These are phyloP conservation scores for Capricornis sumatraensis DNA, from an alignment of 2,113 vertebrate genomes.

Conservation along the genomic window DNA sequence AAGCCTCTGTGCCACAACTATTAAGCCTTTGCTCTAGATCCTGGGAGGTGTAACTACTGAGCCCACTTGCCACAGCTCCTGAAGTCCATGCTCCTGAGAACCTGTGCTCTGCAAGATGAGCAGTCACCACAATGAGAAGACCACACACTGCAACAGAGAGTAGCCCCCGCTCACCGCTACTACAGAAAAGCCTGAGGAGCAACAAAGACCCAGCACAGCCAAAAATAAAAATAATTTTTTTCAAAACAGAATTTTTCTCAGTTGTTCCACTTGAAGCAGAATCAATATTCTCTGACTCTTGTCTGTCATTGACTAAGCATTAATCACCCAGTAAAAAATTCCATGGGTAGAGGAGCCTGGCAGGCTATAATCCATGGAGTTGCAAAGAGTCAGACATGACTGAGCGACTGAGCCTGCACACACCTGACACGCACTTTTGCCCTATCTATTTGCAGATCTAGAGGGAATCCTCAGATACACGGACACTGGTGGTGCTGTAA, in stretches of 20 bases:
- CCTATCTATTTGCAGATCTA: not conserved
- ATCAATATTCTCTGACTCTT: not conserved
- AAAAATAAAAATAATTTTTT: not conserved
- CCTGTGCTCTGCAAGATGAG: not conserved
- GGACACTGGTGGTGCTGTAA: not conserved
- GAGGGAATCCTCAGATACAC: not conserved
- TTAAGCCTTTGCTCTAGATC: not conserved
- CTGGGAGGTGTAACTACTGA: not conserved
- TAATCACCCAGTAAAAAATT: not conserved
- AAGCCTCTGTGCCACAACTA: not conserved
- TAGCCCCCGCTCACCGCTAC: accelerated
- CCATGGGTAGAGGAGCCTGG: not conserved
- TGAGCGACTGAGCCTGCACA: not conserved
- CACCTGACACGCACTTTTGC: not conserved
- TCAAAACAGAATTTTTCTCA: not conserved
- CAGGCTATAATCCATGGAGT: not conserved
- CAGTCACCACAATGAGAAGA: not conserved
- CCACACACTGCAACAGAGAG: not conserved
- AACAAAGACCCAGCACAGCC: not conserved
- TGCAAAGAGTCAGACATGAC: not conserved
- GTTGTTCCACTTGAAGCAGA: not conserved
- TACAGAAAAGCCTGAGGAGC: not conserved
- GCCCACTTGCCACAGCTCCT: not conserved
- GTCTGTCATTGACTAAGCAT: not conserved
- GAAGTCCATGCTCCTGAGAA: not conserved